These are phyloP conservation scores for Paratilapia polleni DNA, from an alignment of 2,113 vertebrate species.

Conservation along the genomic window DNA sequence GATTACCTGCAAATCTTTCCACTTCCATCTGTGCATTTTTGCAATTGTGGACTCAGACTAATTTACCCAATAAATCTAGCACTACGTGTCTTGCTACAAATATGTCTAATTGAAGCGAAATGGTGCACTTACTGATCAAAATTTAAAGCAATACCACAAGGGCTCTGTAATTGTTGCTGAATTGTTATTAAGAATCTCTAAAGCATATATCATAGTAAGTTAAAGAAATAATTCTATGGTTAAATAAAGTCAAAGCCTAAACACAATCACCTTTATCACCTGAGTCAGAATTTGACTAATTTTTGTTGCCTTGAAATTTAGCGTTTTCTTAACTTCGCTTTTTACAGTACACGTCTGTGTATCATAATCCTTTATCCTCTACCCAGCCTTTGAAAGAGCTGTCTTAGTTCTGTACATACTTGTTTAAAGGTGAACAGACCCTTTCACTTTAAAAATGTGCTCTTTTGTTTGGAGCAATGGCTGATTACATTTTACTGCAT, in stretches of 20 bases:
- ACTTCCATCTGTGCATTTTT: neutral
- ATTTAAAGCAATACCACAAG: too few relatives aligned
- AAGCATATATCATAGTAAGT: neutral
- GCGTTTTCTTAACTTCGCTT: neutral
- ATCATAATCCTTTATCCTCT: neutral
- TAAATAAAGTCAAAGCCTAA: neutral
- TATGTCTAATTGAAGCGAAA: neutral
- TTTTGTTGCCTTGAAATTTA: neutral
- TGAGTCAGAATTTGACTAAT: neutral
- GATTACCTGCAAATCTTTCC: neutral
- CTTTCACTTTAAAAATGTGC: neutral
- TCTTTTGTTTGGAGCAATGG: neutral
- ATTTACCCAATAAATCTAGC: neutral
- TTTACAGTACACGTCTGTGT: too few relatives aligned
- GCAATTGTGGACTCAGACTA: neutral
- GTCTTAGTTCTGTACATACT: neutral
- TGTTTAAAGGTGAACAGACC: neutral
- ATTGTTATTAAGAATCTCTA: neutral
- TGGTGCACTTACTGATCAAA: neutral
- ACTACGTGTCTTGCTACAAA: neutral
- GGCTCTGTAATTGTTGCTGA: too few relatives aligned
- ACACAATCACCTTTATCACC: too few relatives aligned
- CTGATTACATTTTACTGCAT: neutral
- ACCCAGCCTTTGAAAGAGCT: neutral
- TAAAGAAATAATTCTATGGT: neutral